Conservation (phyloP, 2,888 invertebrate species). For the Perithous albicinctus region DNA sequence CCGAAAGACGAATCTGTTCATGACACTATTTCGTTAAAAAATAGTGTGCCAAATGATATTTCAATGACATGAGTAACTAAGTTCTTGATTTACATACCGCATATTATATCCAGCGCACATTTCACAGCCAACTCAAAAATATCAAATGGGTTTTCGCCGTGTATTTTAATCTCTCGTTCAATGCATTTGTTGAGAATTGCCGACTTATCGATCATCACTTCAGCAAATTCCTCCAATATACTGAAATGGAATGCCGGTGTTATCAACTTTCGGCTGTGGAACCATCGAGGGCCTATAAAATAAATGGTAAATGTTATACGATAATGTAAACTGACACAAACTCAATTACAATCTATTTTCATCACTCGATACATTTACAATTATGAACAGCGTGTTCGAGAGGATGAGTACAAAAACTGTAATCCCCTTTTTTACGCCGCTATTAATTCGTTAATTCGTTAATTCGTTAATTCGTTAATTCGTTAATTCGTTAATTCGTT, state of each 20-base stretch:
- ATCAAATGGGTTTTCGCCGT: slow-evolving; percentile 82
- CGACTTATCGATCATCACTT: slow-evolving; percentile 85
- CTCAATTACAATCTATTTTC: background rate
- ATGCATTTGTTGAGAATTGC: slow-evolving; percentile 84
- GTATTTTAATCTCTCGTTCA: slow-evolving; percentile 59
- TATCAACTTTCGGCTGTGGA: slow-evolving; percentile 85
- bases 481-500: no score
- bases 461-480: no score
- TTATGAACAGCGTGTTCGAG: background rate
- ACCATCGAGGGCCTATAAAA: slow-evolving; percentile 84
- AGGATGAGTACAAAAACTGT: background rate
- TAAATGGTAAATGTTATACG: background rate
- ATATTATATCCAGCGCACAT: slow-evolving; percentile 85
- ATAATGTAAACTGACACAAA: background rate
- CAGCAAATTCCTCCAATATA: slow-evolving; percentile 85
- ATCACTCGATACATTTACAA: background rate
- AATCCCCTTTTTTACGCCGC: background rate
- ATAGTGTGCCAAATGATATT: no score
- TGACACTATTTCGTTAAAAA: no score
- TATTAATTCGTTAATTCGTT: no score
- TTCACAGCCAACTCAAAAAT: slow-evolving; percentile 85
- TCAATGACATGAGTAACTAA: no score
- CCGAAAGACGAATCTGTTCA: no score
- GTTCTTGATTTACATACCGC: no score
- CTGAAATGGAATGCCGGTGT: slow-evolving; percentile 86